Percentiles rank a stretch among this genome's conserved stretches.
These are phyloP conservation scores for Cantharis lateralis DNA, from an alignment of 2,888 invertebrate genomes.

Conservation along the genomic window DNA sequence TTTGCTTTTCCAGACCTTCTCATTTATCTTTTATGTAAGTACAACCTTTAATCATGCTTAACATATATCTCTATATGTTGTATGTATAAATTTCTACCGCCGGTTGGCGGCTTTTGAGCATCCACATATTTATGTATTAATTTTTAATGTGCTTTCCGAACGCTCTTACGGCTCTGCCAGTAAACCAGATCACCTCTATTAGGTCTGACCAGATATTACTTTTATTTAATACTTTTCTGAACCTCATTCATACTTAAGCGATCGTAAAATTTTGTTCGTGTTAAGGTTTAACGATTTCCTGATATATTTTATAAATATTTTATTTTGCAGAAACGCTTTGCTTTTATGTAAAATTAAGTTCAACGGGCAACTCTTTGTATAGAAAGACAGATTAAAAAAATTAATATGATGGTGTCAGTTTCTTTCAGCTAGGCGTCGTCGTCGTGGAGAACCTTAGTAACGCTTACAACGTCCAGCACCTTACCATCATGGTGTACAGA, in stretches of 20 bases:
- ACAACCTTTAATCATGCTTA: slow-evolving; percentile 22
- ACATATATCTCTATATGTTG: slow-evolving; percentile 1
- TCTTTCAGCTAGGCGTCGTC: neutral
- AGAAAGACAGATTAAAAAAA: neutral
- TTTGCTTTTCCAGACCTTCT: slow-evolving; percentile 16
- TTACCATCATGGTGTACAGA: neutral
- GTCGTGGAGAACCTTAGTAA: neutral
- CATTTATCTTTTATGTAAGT: slow-evolving; percentile 21
- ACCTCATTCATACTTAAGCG: neutral
- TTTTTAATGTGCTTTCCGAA: neutral
- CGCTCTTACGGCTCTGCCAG: neutral
- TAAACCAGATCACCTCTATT: neutral
- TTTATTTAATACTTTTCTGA: neutral
- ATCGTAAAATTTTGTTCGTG: neutral
- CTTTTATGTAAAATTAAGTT: neutral
- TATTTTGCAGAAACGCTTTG: neutral
- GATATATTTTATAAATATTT: neutral
- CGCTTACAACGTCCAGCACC: neutral
- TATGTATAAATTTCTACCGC: neutral
- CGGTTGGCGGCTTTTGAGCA: neutral
- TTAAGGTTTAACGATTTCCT: neutral
- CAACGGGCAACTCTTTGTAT: neutral
- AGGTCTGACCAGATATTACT: neutral
- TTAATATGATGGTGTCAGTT: neutral
- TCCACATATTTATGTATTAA: neutral